Base-by-base conservation (phyloP, 2,888 invertebrate species). In the Leucoma salicis region DNA sequence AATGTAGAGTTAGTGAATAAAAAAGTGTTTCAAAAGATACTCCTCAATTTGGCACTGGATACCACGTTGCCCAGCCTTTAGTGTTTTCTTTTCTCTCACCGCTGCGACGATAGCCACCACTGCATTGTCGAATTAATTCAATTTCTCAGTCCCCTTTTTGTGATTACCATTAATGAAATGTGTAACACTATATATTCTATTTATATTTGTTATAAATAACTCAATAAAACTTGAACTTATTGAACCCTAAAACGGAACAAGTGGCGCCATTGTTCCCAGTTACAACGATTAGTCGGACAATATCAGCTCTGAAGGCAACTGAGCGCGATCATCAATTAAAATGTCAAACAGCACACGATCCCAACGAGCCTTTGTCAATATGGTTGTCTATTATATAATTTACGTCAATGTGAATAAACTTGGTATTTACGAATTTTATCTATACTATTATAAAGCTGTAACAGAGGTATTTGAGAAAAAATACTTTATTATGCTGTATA, bases 311-410 rank as follows among this genome's bases (percentile, higher is more conserved):
- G 68, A 63, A 71, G 66, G 69, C 69, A 66, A 72, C 40, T 44
- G 68, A 63, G 61, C 57, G 36, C 46, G 57, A 62, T 71, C 74
- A 82, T 83, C 78, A 78, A 82, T 83, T 74, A 75, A 54, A 43
- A 71, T 79, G 82, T 76, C 78, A 71, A 73, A 67, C 57, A 43
- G 54, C 53, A 49, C 72, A 74, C 74, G 73, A 70, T 37, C 40
- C 31, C 24, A 15, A 46, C 12, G 3, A 31, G 39, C 32, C 44
- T 51, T 42, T 42, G 42, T 56, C 46, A 46, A 56, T 57, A 45
- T 14, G 48, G 48, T 50, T 46, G 42, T 32, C 39, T 31, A 29
- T 37, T 39, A 18, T 34, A 36, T 21, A 4, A 21, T 21, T 21
- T 21, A 21, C 6, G 6, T 21, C 8, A 3, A 21, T 8, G 8